Base-by-base conservation (phyloP, 2,888 invertebrate species). In the Pemphredon lugubris region DNA sequence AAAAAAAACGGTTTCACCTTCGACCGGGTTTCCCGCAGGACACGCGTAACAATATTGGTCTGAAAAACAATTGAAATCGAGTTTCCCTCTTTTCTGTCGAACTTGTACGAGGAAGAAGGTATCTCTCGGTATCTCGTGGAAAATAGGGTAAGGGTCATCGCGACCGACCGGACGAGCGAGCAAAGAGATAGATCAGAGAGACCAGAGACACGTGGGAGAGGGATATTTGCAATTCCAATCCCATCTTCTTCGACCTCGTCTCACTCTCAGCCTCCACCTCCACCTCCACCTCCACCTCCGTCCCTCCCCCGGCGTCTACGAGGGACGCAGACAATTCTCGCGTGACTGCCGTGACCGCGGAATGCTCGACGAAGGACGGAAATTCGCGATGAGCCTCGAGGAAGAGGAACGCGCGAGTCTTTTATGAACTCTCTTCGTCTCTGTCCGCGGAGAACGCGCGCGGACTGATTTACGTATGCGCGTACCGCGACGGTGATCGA, bases 141-240 rank as follows among this genome's bases (percentile, higher is more conserved):
- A n/a, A n/a, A n/a, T n/a, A n/a, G n/a, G n/a, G 32, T 16, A 47
- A 47, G 75, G 64, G 79, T 74, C 64, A 48, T 58, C 16, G 6
- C 42, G 53, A 32, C 32, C 45, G 37, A 21, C 45, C 42, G 61
- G 42, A 51, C 73, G 79, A 66, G 57, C 23, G 14, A 60, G 45
- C 55, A 42, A 48, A 73, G 61, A 65, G 73, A 67, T 42, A 48
- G 77, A 70, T 65, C 61, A 30, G 57, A 50, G 47, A 45, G 74
- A 57, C 6, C 42, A 40, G 48, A 66, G 79, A 71, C 71, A 68
- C 59, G 68, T 51, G 63, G 64, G 73, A 68, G 73, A 73, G 66
- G 79, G 55, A 70, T 69, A 81, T 81, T 81, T 81, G 83, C 83
- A 81, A 81, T 82, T 81, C 83, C 82, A 72, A 81, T 82, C 53